phyloP scores from a whole-genome alignment of 2,888 invertebrate genomes.

The Disparrhopalites patrizii region DNA sequence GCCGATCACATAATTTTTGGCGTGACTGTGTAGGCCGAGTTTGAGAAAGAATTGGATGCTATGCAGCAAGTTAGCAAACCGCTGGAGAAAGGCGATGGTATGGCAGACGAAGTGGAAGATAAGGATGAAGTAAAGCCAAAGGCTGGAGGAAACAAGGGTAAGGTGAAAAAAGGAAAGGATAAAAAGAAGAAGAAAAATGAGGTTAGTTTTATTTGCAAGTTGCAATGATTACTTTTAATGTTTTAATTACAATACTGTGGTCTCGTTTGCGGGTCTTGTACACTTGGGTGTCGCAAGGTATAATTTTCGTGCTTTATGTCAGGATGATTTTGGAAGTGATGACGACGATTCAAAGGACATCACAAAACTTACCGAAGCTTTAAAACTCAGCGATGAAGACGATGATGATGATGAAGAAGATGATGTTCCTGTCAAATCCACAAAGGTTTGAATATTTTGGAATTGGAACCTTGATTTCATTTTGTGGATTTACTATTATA shows the following conservation, averaged over 20 bases:
- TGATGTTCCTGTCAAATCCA: background rate
- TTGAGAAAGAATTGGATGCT: slow-evolving; percentile 20
- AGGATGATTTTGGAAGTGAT: slow-evolving; percentile 3
- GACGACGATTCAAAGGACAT: background rate
- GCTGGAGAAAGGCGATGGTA: background rate
- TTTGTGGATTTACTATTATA: too few species aligned
- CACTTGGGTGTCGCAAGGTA: background rate
- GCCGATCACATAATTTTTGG: too few species aligned
- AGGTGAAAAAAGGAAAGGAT: slow-evolving; percentile 17
- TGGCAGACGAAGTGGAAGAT: background rate
- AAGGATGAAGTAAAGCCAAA: background rate
- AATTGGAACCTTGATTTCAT: too few species aligned
- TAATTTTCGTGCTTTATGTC: background rate
- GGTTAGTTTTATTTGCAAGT: background rate
- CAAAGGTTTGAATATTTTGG: too few species aligned
- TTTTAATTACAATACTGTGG: too few species aligned
- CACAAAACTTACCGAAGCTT: background rate
- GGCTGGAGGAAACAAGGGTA: background rate
- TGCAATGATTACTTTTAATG: too few species aligned
- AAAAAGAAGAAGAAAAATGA: slow-evolving; percentile 13
- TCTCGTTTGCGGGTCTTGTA: background rate
- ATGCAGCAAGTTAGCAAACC: slow-evolving; percentile 6
- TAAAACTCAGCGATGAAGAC: background rate
- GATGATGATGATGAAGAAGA: slow-evolving; percentile 6
- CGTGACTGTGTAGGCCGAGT: too few species aligned